Percentiles rank a stretch among this genome's conserved stretches.
Evolutionary conservation across 2,113 vertebrate species (phyloP).

Genomic region (Reinhardtius hippoglossoides): DNA sequence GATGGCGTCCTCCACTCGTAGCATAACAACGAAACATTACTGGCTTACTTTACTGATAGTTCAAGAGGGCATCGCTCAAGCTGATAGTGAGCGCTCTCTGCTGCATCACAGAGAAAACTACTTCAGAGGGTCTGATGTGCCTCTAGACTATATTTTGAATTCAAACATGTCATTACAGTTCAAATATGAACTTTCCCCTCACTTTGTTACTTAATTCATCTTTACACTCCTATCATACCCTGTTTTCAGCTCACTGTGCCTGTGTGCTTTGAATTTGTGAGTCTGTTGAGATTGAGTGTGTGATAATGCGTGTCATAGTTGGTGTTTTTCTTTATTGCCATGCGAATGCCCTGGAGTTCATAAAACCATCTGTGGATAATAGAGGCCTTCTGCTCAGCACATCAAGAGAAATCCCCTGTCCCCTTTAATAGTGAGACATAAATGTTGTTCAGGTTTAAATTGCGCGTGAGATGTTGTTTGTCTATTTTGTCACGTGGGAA

Average conservation of each 20-base stretch:
- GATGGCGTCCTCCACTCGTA: too few relatives aligned
- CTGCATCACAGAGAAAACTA: too few relatives aligned
- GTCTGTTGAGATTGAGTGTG: not conserved
- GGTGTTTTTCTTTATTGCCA: conserved; percentile 23
- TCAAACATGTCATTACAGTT: too few relatives aligned
- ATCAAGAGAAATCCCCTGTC: conserved; percentile 24
- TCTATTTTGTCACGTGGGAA: conserved; percentile 20
- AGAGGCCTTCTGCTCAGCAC: conserved; percentile 46
- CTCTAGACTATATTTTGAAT: too few relatives aligned
- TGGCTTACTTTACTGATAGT: too few relatives aligned
- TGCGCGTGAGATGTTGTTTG: conserved; percentile 12
- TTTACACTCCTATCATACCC: not conserved
- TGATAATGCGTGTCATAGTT: conserved; percentile 13
- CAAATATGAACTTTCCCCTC: too few relatives aligned
- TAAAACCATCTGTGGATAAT: conserved; percentile 62
- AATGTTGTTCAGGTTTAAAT: not conserved
- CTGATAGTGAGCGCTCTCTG: too few relatives aligned
- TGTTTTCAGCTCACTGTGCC: not conserved
- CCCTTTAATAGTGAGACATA: not conserved
- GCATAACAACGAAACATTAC: too few relatives aligned
- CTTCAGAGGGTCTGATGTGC: too few relatives aligned
- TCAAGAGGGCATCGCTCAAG: too few relatives aligned
- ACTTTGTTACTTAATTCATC: not conserved
- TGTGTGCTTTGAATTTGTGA: not conserved
- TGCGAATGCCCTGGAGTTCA: conserved; percentile 62